phyloP scores from a whole-genome alignment of 37 sponge, comb jelly and placozoan genomes.

The Trichoplax adhaerens region DNA sequence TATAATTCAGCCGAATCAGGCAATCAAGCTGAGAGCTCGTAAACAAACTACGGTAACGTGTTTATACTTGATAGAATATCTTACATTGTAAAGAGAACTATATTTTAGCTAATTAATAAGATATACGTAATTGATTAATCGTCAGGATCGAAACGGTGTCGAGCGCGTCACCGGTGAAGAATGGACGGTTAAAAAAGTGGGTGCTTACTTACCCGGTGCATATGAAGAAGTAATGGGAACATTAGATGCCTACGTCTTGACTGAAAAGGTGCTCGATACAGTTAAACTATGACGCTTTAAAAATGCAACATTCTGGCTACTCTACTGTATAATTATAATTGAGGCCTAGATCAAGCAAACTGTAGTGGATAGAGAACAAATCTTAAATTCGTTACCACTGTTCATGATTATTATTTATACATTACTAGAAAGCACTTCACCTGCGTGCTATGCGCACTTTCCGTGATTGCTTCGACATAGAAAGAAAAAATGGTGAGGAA shows the following conservation, averaged over 20 bases:
- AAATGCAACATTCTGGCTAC: too few relatives aligned
- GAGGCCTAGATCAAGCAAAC: too few relatives aligned
- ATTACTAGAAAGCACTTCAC: constrained; percentile 73
- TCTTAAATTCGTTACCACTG: too few relatives aligned
- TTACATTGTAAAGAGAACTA: too few relatives aligned
- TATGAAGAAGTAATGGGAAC: constrained; percentile 94
- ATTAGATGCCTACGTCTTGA: constrained; percentile 89
- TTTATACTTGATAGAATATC: not conserved
- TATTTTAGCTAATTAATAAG: not conserved
- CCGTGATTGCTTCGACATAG: constrained; percentile 54
- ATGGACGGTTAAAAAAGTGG: constrained; percentile 93
- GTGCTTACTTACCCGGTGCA: constrained; percentile 98
- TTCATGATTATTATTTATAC: too few relatives aligned
- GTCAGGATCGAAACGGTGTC: constrained; percentile 68
- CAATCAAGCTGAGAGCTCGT: constrained; percentile 85
- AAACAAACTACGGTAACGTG: constrained; percentile 72
- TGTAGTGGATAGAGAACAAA: too few relatives aligned
- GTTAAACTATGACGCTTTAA: too few relatives aligned
- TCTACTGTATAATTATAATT: too few relatives aligned
- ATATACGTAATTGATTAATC: not conserved
- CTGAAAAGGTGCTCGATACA: constrained; percentile 67
- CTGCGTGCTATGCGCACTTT: constrained; percentile 85
- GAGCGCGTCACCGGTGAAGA: constrained; percentile 95
- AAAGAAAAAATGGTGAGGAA: constrained; percentile 92
- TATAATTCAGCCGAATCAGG: constrained; percentile 92